phyloP scores from a whole-genome alignment of 2,113 vertebrate genomes.

The Gallinago undulata region DNA sequence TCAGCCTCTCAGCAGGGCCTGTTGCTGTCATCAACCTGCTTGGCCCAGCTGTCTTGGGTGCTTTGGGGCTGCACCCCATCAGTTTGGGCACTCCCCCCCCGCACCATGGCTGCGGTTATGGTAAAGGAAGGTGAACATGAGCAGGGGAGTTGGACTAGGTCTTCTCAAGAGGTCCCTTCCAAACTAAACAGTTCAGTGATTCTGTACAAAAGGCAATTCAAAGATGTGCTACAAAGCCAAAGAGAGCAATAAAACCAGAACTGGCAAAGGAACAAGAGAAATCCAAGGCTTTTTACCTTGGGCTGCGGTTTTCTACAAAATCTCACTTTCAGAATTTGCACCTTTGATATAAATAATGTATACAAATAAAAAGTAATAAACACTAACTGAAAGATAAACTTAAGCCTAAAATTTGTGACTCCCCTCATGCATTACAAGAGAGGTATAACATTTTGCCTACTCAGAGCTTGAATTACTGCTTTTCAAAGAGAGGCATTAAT shows the following conservation, averaged over 20 bases:
- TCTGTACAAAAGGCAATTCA: neutral
- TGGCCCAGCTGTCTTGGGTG: accelerated
- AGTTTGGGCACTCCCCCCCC: neutral
- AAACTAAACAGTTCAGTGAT: neutral
- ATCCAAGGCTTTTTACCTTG: neutral
- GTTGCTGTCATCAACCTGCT: neutral
- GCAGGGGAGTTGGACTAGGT: neutral
- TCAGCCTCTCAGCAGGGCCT: neutral
- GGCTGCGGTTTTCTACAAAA: neutral
- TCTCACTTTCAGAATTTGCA: neutral
- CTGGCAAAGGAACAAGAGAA: neutral
- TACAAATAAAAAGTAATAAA: neutral
- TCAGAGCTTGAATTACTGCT: neutral
- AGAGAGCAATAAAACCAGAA: neutral
- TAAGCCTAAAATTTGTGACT: neutral
- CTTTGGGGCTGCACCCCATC: neutral
- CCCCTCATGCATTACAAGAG: neutral
- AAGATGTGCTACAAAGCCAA: neutral
- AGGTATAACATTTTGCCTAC: neutral
- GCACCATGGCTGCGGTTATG: neutral
- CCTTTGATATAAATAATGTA: neutral
- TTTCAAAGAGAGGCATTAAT: neutral
- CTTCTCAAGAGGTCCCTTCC: neutral
- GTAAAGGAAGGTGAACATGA: neutral
- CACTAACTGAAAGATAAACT: neutral